Conservation (phyloP, 2,797 vertebrate genomes). For the Trachurus trachurus region DNA sequence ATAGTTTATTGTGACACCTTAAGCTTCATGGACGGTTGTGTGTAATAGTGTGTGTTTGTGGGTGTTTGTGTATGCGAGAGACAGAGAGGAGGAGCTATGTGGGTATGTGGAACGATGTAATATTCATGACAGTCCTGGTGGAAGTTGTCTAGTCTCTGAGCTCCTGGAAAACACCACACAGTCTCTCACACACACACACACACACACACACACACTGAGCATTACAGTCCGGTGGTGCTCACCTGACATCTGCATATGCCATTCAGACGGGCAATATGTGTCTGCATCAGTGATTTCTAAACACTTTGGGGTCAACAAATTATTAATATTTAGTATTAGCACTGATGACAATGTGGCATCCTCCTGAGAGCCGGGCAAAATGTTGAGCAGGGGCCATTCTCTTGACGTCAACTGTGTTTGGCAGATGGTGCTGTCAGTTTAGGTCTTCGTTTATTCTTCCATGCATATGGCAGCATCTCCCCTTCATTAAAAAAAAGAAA, state of each 20-base stretch:
- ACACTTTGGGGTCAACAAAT: slow-evolving; percentile 91
- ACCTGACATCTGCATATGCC: slow-evolving; percentile 90
- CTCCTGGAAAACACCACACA: slow-evolving; percentile 74
- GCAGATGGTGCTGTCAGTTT: slow-evolving; percentile 93
- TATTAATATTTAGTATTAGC: slow-evolving; percentile 85
- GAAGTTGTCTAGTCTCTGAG: slow-evolving; percentile 79
- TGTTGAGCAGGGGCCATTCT: slow-evolving; percentile 84
- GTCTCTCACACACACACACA: slow-evolving; percentile 27
- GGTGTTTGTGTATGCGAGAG: slow-evolving; percentile 8
- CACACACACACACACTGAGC: slow-evolving; percentile 45
- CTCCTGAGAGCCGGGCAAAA: slow-evolving; percentile 84
- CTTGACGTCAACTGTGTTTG: slow-evolving; percentile 88
- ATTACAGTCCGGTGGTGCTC: slow-evolving; percentile 72
- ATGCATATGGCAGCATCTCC: slow-evolving; percentile 90
- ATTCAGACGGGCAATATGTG: slow-evolving; percentile 86
- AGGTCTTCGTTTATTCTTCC: slow-evolving; percentile 89
- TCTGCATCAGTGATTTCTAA: slow-evolving; percentile 88
- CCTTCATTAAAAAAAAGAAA: slow-evolving; percentile 77
- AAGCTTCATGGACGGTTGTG: slow-evolving; percentile 27
- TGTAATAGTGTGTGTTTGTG: slow-evolving; percentile 22
- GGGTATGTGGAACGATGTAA: slow-evolving; percentile 79
- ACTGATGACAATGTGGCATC: slow-evolving; percentile 86
- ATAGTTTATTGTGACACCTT: slow-evolving; percentile 54
- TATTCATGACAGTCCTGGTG: slow-evolving; percentile 85
- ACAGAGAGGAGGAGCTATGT: slow-evolving; percentile 59